phyloP scores from a whole-genome alignment of 2,888 invertebrate genomes.

The Sepiola atlantica region DNA sequence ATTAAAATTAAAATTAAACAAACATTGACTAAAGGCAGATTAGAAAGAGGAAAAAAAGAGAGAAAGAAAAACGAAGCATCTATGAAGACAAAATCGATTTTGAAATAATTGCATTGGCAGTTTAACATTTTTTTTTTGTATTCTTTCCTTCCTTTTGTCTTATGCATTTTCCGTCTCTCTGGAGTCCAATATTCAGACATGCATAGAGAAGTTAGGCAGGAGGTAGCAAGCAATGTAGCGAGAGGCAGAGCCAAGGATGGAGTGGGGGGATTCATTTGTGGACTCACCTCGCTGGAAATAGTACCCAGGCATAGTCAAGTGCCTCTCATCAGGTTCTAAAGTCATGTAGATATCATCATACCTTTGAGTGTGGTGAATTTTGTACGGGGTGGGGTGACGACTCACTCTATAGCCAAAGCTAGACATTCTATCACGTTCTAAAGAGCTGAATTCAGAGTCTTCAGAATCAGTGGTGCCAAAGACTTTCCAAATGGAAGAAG shows the following conservation, averaged over 20 bases:
- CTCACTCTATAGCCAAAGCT: slow-evolving; percentile 80
- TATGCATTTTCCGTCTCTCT: background rate
- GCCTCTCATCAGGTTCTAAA: slow-evolving; percentile 47
- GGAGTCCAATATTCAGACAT: slow-evolving; percentile 34
- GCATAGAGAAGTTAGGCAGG: slow-evolving; percentile 33
- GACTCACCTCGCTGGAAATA: slow-evolving; percentile 43
- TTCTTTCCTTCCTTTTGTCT: background rate
- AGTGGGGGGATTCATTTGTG: background rate
- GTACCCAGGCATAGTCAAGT: background rate
- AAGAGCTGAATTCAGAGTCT: slow-evolving; percentile 90
- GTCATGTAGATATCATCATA: slow-evolving; percentile 45
- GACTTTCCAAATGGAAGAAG: slow-evolving; percentile 14
- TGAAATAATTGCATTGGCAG: background rate
- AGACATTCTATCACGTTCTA: slow-evolving; percentile 78
- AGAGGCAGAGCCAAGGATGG: background rate
- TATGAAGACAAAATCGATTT: background rate
- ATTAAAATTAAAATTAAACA: too few species aligned
- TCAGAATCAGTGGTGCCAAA: slow-evolving; percentile 84
- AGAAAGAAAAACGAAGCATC: background rate
- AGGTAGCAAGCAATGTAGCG: slow-evolving; percentile 34
- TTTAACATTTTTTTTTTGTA: background rate
- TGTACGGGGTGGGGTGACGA: slow-evolving; percentile 80
- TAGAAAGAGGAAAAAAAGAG: background rate
- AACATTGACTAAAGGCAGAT: background rate
- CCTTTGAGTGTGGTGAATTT: slow-evolving; percentile 79